Evolutionary conservation across 2,797 vertebrate genomes (phyloP).

Genomic region (Picus viridis): DNA sequence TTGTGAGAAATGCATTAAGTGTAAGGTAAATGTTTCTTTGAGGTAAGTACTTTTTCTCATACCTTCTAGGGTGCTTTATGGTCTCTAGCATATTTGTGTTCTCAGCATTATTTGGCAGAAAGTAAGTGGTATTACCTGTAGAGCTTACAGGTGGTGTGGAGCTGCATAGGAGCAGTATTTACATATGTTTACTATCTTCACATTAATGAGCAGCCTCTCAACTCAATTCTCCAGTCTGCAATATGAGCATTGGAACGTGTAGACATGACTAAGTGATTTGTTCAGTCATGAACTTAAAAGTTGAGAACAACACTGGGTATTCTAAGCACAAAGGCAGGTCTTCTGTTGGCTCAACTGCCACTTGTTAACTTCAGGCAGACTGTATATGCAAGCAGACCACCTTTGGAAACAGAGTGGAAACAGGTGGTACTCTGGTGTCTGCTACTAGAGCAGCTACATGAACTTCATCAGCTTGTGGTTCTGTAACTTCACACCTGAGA

Average conservation of each 20-base stretch:
- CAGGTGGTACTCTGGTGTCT: background rate
- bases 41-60: background rate
- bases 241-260: background rate
- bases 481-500: background rate
- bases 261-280: background rate
- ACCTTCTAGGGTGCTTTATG: background rate
- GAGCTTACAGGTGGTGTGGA: background rate
- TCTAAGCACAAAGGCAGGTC: background rate
- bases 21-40: background rate
- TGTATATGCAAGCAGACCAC: background rate
- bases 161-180: background rate
- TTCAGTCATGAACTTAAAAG: background rate
- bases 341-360: background rate
- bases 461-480: background rate
- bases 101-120: background rate
- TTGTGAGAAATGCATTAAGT: background rate
- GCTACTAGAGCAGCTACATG: background rate
- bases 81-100: background rate
- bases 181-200: background rate
- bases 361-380: background rate
- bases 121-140: background rate
- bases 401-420: background rate
- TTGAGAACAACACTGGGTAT: background rate
- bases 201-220: background rate
- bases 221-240: background rate